Evolutionary conservation across 2,113 vertebrate genomes (phyloP).

Genomic region (Nannobrachium achirus): DNA sequence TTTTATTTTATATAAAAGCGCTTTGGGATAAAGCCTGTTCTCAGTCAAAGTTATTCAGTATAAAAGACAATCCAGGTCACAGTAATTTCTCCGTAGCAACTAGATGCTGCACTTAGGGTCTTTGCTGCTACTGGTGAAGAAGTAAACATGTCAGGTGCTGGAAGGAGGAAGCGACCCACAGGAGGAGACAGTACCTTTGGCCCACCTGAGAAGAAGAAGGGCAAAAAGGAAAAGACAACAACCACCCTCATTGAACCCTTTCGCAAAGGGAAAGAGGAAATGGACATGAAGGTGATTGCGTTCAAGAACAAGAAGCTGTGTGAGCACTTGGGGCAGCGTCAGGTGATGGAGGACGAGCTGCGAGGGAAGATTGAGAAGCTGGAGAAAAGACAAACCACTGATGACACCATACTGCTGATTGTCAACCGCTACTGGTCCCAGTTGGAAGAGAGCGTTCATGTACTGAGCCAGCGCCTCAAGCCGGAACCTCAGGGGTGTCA

Average conservation of each 20-base stretch:
- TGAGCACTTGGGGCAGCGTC: slow-evolving; percentile 90
- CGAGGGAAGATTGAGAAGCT: slow-evolving; percentile 93
- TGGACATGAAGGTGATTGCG: slow-evolving; percentile 94
- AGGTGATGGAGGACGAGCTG: slow-evolving; percentile 91
- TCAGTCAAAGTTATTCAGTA: too few relatives aligned
- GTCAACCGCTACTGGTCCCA: slow-evolving; percentile 94
- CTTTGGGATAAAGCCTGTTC: too few relatives aligned
- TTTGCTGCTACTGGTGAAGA: slow-evolving; percentile 48
- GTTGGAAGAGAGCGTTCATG: slow-evolving; percentile 87
- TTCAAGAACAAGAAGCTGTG: slow-evolving; percentile 94
- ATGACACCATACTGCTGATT: slow-evolving; percentile 90
- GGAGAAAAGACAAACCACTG: slow-evolving; percentile 92
- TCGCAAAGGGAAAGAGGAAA: slow-evolving; percentile 93
- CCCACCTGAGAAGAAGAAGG: slow-evolving; percentile 89
- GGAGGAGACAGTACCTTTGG: slow-evolving; percentile 88
- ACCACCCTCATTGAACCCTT: slow-evolving; percentile 93
- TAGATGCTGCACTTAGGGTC: slow-evolving; percentile 31
- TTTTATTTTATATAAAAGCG: too few relatives aligned
- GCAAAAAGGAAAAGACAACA: slow-evolving; percentile 90
- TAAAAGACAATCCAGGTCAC: too few relatives aligned
- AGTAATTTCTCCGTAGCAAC: too few relatives aligned
- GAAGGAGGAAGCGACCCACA: slow-evolving; percentile 80
- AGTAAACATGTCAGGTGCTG: slow-evolving; percentile 84
- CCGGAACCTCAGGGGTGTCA: slow-evolving; percentile 62
- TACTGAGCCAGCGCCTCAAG: slow-evolving; percentile 82